Evolutionary conservation across 2,797 vertebrate genomes (phyloP), one percentile per base, ranked within the genome.

Genomic region (Enteromius fasciolatus): DNA sequence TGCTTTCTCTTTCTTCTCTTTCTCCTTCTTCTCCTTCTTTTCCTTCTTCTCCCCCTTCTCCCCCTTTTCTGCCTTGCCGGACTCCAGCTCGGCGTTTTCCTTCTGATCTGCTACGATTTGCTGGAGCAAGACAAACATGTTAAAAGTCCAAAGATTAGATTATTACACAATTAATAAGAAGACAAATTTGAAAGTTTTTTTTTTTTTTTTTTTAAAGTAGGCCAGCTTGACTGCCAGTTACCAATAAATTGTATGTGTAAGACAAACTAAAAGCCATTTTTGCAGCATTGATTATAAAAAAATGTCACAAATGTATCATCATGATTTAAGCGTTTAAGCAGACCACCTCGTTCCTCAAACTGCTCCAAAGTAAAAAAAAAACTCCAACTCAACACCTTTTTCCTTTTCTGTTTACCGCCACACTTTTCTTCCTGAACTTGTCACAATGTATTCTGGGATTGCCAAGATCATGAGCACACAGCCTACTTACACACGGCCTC

Each of bases 21-120:
- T 69, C 75, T 88, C 59, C 87, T 92, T 69, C 77, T 89, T 88
- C 70, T 95, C 93, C 83, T 94, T 93, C 80, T 88, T 92, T 0
- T 74, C 93, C 12, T 89, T 88, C 73, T 95, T 93, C 82, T 93
- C 94, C 79, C 94, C 93, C 84, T 94, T 94, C 87, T 92, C 93
- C 85, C 93, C 93, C 79, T 86, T 92, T 1, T 77, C 89, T 75
- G 91, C 78, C 33, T 88, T 93, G 86, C 87, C 92, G 61, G 90
- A 89, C 66, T 95, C 93, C 84, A 94, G 94, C 83, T 89, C 93
- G 0, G 64, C 93, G 17, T 91, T 88, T 84, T 96, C 96, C 87
- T 95, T 96, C 83, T 93, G 95, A 83, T 95, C 94, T 89, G 94
- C 95, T 93, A 95, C 93, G 3, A 91, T 95, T 82, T 94, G 94